Evolutionary conservation across 2,797 vertebrate species (phyloP).

Genomic region (Anniella stebbinsi): DNA sequence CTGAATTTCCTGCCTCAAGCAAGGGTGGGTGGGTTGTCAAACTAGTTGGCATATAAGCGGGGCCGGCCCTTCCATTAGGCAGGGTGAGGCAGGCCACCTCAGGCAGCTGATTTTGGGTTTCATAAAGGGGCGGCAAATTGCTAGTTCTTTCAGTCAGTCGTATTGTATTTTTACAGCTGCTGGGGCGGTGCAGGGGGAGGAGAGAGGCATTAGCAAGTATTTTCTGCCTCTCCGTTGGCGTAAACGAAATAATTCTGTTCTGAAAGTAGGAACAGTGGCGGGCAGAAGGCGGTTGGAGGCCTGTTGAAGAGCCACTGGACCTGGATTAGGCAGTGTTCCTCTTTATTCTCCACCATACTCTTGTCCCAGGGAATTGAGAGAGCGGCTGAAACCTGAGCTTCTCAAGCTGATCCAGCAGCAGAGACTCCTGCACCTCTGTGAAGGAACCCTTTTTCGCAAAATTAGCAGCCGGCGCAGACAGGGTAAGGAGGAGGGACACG

Average conservation of each 20-base stretch:
- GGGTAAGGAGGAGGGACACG: slow-evolving; percentile 76
- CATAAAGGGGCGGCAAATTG: too few relatives aligned
- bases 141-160: too few relatives aligned
- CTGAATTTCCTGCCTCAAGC: too few relatives aligned
- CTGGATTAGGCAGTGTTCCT: not conserved
- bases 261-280: not conserved
- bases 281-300: not conserved
- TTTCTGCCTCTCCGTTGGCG: not conserved
- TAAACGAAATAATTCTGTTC: not conserved
- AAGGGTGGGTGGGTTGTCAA: too few relatives aligned
- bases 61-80: too few relatives aligned
- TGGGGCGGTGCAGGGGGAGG: too few relatives aligned
- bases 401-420: slow-evolving; percentile 94
- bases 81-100: too few relatives aligned
- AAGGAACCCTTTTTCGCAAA: slow-evolving; percentile 95
- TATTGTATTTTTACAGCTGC: too few relatives aligned
- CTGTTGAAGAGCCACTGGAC: not conserved
- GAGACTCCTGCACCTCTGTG: slow-evolving; percentile 91
- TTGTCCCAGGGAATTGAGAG: slow-evolving; percentile 87
- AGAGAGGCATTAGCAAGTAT: not conserved
- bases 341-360: not conserved
- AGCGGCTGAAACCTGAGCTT: slow-evolving; percentile 94
- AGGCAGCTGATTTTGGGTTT: too few relatives aligned
- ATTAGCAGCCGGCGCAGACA: slow-evolving; percentile 95
- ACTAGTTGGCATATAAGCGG: too few relatives aligned